Conservation (phyloP, 2,797 vertebrate genomes). For the Artibeus jamaicensis region DNA sequence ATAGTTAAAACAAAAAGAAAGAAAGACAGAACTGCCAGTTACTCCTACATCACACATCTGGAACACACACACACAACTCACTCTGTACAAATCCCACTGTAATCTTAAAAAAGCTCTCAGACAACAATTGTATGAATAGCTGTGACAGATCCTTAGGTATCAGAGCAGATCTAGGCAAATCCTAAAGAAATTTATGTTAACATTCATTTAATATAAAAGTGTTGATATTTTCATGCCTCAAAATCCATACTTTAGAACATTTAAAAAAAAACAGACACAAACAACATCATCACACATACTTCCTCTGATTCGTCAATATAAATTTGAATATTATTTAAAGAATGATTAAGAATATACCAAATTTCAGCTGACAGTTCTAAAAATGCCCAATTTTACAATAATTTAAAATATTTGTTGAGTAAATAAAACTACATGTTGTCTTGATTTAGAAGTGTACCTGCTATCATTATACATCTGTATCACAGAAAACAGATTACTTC, state of each 20-base stretch:
- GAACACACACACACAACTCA: background rate
- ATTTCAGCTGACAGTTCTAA: slow-evolving; percentile 6
- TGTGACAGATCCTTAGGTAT: slow-evolving; percentile 5
- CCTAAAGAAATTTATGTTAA: slow-evolving; percentile 15
- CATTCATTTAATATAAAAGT: slow-evolving; percentile 24
- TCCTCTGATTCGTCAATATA: background rate
- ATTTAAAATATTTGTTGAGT: background rate
- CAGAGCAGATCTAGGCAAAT: background rate
- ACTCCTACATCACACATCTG: background rate
- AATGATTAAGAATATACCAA: background rate
- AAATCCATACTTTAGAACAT: background rate
- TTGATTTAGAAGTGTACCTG: background rate
- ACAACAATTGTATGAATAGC: background rate
- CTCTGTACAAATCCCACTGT: background rate
- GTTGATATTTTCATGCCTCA: slow-evolving; percentile 25
- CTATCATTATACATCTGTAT: background rate
- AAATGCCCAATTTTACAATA: slow-evolving; percentile 18
- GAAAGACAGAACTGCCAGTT: background rate
- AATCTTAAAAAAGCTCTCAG: slow-evolving; percentile 23
- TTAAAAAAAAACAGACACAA: background rate
- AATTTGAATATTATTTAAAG: slow-evolving; percentile 16
- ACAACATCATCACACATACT: background rate
- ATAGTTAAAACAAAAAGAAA: slow-evolving; percentile 57
- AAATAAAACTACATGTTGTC: slow-evolving; percentile 23
- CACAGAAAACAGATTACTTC: background rate